Percentiles rank a stretch among this genome's conserved stretches.
Evolutionary conservation across 1,140 invertebrate species (phyloP).

Genomic region (Gonatopus flavifemur): DNA sequence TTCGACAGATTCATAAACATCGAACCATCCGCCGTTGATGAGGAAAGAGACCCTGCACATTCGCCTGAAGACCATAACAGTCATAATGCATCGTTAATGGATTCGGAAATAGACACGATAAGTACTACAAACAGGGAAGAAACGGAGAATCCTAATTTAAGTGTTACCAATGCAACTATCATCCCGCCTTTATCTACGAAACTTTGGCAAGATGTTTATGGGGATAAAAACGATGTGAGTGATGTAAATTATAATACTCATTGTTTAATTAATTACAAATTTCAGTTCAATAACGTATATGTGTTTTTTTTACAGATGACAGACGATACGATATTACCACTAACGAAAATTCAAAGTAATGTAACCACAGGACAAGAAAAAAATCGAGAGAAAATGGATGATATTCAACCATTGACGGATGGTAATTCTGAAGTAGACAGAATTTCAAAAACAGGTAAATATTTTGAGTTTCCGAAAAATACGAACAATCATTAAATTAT

Average conservation of each 20-base stretch:
- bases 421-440: conserved; percentile 54
- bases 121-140: conserved; percentile 24
- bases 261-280: conserved; percentile 4
- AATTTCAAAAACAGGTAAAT: conserved; percentile 53
- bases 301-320: neutral
- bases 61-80: conserved; percentile 43
- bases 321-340: conserved; percentile 10
- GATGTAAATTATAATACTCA: neutral
- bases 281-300: neutral
- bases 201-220: conserved; percentile 40
- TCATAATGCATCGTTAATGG: conserved; percentile 39
- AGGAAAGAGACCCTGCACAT: conserved; percentile 44
- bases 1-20: conserved; percentile 69
- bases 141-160: conserved; percentile 39
- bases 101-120: conserved; percentile 33
- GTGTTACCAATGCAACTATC: conserved; percentile 40
- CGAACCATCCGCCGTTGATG: conserved; percentile 67
- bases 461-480: neutral
- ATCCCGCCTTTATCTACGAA: conserved; percentile 44
- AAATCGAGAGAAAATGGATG: conserved; percentile 34
- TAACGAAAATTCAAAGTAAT: conserved; percentile 27
- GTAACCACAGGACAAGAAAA: conserved; percentile 26
- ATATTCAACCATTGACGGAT: conserved; percentile 48
- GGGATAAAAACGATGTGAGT: conserved; percentile 16
- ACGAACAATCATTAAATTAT: neutral